A percentile compares a stretch with the other conserved stretches of the same genome.
These are phyloP conservation scores for Chydorus sphaericus DNA, from an alignment of 2,888 invertebrate genomes.

Conservation along the genomic window DNA sequence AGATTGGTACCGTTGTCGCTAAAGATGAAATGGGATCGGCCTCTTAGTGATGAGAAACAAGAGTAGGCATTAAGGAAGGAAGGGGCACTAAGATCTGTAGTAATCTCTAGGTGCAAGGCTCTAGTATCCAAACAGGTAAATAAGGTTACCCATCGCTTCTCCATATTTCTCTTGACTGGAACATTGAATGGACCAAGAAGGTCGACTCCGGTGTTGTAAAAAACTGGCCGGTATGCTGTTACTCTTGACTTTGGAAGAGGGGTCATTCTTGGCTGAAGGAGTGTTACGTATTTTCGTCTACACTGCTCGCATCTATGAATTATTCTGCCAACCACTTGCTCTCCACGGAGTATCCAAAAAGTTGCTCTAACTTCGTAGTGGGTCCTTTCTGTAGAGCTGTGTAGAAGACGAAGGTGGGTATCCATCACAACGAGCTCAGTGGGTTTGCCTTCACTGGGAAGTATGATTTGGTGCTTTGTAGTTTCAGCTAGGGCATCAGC, in stretches of 20 bases:
- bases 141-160: constrained; percentile 12
- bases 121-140: constrained; percentile 16
- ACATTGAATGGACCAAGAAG: constrained; percentile 6
- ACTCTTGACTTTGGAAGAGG: neutral
- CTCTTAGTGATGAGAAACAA: constrained; percentile 5
- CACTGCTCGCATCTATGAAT: neutral
- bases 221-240: neutral
- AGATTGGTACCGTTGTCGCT: constrained; percentile 19
- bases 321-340: neutral
- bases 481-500: neutral
- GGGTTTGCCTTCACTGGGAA: neutral
- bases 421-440: neutral
- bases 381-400: neutral
- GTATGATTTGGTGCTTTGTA: neutral
- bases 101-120: constrained; percentile 14
- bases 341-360: neutral
- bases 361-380: neutral
- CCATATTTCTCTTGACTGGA: neutral
- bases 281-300: neutral
- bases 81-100: neutral
- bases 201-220: constrained; percentile 9
- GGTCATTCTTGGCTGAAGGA: neutral
- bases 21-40: constrained; percentile 14
- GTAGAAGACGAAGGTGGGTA: neutral
- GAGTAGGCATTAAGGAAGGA: neutral